Evolutionary conservation across 2,113 vertebrate species (phyloP).

Genomic region (Caranx melampygus): DNA sequence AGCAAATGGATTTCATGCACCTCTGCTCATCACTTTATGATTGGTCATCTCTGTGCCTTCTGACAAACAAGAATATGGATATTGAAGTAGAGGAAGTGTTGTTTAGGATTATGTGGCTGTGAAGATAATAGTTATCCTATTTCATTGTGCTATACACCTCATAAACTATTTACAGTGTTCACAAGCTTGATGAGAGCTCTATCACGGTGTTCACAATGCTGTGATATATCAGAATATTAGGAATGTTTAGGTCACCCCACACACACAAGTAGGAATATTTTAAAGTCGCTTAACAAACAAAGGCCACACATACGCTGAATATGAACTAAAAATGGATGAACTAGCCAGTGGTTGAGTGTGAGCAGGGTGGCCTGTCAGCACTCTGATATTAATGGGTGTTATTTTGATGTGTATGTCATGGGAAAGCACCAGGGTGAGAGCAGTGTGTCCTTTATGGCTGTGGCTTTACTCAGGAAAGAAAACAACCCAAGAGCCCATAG

Average conservation of each 20-base stretch:
- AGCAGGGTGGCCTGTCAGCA: slow-evolving; percentile 33
- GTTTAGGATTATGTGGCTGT: neutral
- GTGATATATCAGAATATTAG: neutral
- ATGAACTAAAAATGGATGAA: slow-evolving; percentile 16
- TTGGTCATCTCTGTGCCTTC: neutral
- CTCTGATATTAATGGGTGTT: slow-evolving; percentile 56
- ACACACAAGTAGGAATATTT: neutral
- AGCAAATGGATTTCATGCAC: slow-evolving; percentile 46
- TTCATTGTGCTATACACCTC: neutral
- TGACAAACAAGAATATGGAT: slow-evolving; percentile 38
- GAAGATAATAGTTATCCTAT: neutral
- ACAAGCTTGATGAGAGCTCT: neutral
- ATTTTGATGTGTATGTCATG: slow-evolving; percentile 58
- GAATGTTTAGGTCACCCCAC: neutral
- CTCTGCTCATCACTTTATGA: slow-evolving; percentile 10
- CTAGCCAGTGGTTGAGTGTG: neutral
- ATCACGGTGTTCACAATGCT: neutral
- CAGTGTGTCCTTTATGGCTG: slow-evolving; percentile 56
- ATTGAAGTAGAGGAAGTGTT: slow-evolving; percentile 14
- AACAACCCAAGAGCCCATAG: slow-evolving; percentile 50
- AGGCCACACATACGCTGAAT: neutral
- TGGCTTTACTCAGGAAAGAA: slow-evolving; percentile 64
- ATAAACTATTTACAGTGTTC: neutral
- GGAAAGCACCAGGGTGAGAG: slow-evolving; percentile 45
- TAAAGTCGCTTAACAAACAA: neutral